A percentile compares a stretch with the other conserved stretches of the same genome.
Conservation (phyloP, 1,140 invertebrate species). For the Venturia canescens region DNA sequence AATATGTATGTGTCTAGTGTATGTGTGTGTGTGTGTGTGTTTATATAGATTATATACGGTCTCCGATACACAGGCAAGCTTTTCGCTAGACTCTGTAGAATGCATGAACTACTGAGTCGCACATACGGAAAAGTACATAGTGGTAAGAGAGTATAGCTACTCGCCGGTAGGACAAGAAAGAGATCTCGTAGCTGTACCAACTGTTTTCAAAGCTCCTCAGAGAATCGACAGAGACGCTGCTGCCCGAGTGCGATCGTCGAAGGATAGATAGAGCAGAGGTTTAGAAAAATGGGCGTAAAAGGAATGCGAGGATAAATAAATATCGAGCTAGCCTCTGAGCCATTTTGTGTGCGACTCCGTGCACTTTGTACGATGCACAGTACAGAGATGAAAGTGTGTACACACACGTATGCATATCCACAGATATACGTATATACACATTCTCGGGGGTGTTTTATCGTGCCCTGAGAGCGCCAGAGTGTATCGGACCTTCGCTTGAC, state of each 20-base stretch:
- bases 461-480: constrained; percentile 21
- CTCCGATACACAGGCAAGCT: background rate
- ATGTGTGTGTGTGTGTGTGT: background rate
- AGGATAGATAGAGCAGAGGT: background rate
- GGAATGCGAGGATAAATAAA: constrained; percentile 44
- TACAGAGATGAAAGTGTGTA: constrained; percentile 12
- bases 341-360: constrained; percentile 27
- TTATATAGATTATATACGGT: background rate
- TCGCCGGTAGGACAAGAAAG: constrained; percentile 15
- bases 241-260: background rate
- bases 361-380: background rate
- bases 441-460: constrained; percentile 47
- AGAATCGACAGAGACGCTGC: constrained; percentile 19
- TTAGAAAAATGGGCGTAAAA: constrained; percentile 20
- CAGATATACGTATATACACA: background rate
- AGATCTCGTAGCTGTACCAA: constrained; percentile 23
- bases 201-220: constrained; percentile 38
- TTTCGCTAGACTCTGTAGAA: background rate
- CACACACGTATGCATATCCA: background rate
- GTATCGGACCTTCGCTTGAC: constrained; percentile 45
- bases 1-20: background rate
- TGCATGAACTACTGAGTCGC: background rate
- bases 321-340: constrained; percentile 35
- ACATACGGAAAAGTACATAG: background rate
- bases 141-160: constrained; percentile 12